Evolutionary conservation across 1,140 invertebrate genomes (phyloP).

Genomic region (Cotesia chilonis): DNA sequence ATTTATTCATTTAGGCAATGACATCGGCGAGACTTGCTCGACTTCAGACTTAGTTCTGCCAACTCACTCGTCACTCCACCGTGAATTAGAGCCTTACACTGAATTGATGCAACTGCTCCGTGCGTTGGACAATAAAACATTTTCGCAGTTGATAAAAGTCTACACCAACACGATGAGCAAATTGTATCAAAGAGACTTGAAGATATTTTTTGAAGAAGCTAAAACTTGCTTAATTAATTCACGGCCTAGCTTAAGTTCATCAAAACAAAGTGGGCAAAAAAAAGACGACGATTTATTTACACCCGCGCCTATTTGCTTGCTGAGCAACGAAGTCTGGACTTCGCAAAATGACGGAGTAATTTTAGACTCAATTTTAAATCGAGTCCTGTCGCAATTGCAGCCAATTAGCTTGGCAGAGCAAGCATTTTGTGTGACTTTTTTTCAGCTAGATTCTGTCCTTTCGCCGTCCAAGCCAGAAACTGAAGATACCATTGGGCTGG

Average conservation of each 20-base stretch:
- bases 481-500: conserved; percentile 48
- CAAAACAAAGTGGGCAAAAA: conserved; percentile 51
- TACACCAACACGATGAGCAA: conserved; percentile 83
- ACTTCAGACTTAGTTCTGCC: conserved; percentile 74
- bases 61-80: conserved; percentile 81
- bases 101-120: conserved; percentile 92
- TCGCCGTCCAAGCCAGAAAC: conserved; percentile 59
- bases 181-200: conserved; percentile 85
- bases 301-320: conserved; percentile 58
- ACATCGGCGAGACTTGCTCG: conserved; percentile 69
- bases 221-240: conserved; percentile 65
- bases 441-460: conserved; percentile 80
- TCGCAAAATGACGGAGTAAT: conserved; percentile 59
- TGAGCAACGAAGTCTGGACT: conserved; percentile 57
- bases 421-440: conserved; percentile 93
- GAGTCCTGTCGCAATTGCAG: conserved; percentile 87
- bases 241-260: conserved; percentile 51
- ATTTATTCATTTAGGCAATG: conserved; percentile 88
- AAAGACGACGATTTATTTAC: conserved; percentile 57
- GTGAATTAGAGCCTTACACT: conserved; percentile 83
- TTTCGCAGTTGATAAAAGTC: conserved; percentile 80
- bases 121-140: conserved; percentile 84
- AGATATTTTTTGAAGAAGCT: conserved; percentile 81
- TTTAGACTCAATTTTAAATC: conserved; percentile 78
- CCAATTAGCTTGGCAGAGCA: conserved; percentile 94